Conservation (phyloP, 2,888 invertebrate species). For the Pollenia griseotomentosa region DNA sequence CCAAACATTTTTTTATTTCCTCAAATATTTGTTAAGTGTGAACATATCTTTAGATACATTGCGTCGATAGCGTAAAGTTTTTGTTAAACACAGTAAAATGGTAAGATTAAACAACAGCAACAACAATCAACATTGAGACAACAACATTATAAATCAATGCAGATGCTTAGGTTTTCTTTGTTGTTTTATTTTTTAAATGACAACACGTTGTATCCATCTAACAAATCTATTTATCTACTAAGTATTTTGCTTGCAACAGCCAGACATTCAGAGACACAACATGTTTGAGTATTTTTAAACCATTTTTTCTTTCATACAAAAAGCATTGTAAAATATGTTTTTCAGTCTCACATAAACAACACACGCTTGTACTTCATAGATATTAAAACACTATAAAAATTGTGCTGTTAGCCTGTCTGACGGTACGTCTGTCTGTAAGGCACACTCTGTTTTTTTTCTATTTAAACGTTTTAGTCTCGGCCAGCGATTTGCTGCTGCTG, state of each 20-base stretch:
- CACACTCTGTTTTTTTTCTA: background rate
- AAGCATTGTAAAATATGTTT: constrained; percentile 11
- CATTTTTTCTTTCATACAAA: background rate
- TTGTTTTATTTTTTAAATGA: constrained; percentile 47
- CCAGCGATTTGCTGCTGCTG: constrained; percentile 12
- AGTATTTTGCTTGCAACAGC: constrained; percentile 33
- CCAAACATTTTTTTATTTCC: no score
- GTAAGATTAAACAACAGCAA: constrained; percentile 36
- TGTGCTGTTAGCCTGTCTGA: constrained; percentile 16
- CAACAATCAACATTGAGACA: constrained; percentile 20
- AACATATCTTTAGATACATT: background rate
- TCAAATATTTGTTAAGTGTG: no score
- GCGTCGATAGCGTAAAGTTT: constrained; percentile 38
- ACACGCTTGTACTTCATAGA: background rate
- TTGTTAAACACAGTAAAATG: constrained; percentile 17
- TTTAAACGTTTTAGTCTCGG: constrained; percentile 33
- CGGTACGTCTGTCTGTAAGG: background rate
- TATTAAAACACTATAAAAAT: constrained; percentile 37
- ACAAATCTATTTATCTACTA: constrained; percentile 15
- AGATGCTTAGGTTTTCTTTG: constrained; percentile 25
- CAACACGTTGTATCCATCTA: constrained; percentile 53
- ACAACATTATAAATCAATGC: constrained; percentile 46
- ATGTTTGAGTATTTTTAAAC: constrained; percentile 4
- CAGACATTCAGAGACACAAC: background rate
- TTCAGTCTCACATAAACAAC: background rate